phyloP scores from a whole-genome alignment of 2,113 vertebrate species.

The Rhynchopsitta pachyrhyncha region DNA sequence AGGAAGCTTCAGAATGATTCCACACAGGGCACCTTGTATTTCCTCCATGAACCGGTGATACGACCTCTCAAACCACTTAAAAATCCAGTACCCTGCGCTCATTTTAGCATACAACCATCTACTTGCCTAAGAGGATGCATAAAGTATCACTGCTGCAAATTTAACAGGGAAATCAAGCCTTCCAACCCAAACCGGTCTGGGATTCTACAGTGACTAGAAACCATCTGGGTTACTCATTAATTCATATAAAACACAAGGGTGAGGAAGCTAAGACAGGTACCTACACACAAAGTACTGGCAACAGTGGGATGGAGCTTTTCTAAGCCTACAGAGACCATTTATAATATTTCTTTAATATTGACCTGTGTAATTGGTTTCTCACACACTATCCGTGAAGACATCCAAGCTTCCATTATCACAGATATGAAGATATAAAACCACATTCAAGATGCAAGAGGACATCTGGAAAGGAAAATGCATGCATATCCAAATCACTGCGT shows the following conservation, averaged over 20 bases:
- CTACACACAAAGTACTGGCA: not conserved
- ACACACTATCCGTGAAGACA: not conserved
- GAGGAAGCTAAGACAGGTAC: not conserved
- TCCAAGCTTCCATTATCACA: not conserved
- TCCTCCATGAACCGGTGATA: not conserved
- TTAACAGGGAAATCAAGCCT: not conserved
- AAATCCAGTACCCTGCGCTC: not conserved
- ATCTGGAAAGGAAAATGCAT: slow-evolving; percentile 54
- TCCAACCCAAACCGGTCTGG: not conserved
- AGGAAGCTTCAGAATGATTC: not conserved
- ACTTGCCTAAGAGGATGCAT: fast-evolving
- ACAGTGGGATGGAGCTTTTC: not conserved
- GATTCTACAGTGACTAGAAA: not conserved
- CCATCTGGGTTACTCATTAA: not conserved
- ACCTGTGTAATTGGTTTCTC: not conserved
- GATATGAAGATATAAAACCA: slow-evolving; percentile 20
- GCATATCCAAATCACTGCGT: slow-evolving; percentile 40
- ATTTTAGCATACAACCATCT: not conserved
- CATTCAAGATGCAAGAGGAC: slow-evolving; percentile 43
- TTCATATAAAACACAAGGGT: slow-evolving; percentile 17
- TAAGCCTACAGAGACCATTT: not conserved
- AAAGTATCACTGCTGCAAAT: not conserved
- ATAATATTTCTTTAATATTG: slow-evolving; percentile 26
- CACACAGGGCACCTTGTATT: not conserved
- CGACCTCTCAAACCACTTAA: not conserved